phyloP scores from a whole-genome alignment of 2,113 vertebrate genomes.

The Diglossa brunneiventris region DNA sequence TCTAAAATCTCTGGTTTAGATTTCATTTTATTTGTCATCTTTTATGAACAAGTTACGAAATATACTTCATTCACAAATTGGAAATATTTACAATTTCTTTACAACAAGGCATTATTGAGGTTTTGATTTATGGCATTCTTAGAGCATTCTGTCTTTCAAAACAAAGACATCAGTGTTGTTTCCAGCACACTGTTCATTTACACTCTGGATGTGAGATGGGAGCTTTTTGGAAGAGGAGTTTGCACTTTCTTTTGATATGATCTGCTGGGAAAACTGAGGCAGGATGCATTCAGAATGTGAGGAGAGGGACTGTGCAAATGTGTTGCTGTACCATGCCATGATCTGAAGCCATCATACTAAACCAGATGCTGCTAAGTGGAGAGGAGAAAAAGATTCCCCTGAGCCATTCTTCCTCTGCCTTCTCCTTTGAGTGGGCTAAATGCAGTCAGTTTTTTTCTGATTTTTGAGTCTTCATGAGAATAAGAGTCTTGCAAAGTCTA shows the following conservation, averaged over 20 bases:
- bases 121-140: conserved; percentile 68
- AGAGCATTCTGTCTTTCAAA: conserved; percentile 75
- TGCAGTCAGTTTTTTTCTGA: background rate
- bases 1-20: conserved; percentile 10
- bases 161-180: conserved; percentile 68
- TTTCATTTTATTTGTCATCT: conserved; percentile 68
- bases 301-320: background rate
- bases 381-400: conserved; percentile 17
- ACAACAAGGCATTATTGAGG: conserved; percentile 76
- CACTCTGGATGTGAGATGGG: conserved; percentile 48
- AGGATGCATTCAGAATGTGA: background rate
- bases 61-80: conserved; percentile 75
- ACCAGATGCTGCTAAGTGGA: conserved; percentile 17
- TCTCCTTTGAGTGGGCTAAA: background rate
- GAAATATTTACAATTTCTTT: conserved; percentile 77
- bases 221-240: conserved; percentile 52
- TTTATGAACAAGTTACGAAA: conserved; percentile 82
- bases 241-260: conserved; percentile 38
- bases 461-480: conserved; percentile 31
- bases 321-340: conserved; percentile 6
- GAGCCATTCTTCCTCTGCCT: conserved; percentile 15
- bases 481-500: conserved; percentile 14
- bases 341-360: background rate
- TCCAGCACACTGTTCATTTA: conserved; percentile 55
- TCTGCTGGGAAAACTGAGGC: conserved; percentile 14